Evolutionary conservation across 2,113 vertebrate genomes (phyloP).

Genomic region (Typhlomys cinereus): DNA sequence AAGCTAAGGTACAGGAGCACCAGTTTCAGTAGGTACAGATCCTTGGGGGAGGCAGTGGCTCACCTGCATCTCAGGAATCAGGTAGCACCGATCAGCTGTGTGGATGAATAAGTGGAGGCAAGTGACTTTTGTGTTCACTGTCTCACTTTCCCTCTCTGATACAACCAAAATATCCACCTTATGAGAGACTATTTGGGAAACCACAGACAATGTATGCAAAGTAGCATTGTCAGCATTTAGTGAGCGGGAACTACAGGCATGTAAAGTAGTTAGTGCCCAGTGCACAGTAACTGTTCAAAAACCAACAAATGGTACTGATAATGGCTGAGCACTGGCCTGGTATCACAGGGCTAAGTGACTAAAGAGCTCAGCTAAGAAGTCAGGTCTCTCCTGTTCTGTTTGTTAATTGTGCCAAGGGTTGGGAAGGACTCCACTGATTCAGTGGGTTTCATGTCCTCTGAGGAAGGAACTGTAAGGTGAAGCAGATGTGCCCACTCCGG

Average conservation of each 20-base stretch:
- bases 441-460: neutral
- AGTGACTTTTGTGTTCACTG: neutral
- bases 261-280: neutral
- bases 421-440: neutral
- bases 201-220: slow-evolving; percentile 29
- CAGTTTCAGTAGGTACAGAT: neutral
- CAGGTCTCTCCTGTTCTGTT: neutral
- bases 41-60: neutral
- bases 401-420: neutral
- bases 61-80: neutral
- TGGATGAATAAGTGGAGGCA: slow-evolving; percentile 15
- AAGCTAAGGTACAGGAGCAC: neutral
- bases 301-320: neutral
- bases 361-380: neutral
- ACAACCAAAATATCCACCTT: neutral
- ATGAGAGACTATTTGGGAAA: neutral
- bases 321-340: neutral
- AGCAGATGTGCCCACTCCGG: neutral
- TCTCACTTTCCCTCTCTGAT: slow-evolving; percentile 10
- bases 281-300: neutral
- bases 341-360: neutral
- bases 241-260: slow-evolving; percentile 17
- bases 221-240: neutral
- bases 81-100: neutral
- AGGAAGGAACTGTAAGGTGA: neutral